A percentile compares a stretch with the other conserved stretches of the same genome.
Evolutionary conservation across 2,797 vertebrate genomes (phyloP).

Genomic region (Phaenicophaeus curvirostris): DNA sequence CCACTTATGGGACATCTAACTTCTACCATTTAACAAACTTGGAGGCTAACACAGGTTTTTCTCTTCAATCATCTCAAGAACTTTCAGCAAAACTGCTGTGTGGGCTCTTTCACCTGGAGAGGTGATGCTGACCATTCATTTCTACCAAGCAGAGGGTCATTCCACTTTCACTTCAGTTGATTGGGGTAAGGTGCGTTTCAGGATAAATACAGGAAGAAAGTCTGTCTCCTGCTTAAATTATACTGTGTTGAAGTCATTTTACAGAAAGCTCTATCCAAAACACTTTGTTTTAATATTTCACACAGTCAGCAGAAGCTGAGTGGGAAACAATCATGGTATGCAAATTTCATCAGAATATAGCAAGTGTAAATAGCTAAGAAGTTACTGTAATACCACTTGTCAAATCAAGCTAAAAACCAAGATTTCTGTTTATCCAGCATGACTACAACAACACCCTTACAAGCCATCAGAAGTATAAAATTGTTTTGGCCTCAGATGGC

Average conservation of each 20-base stretch:
- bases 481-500: neutral
- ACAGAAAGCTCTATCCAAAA: neutral
- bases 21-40: neutral
- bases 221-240: neutral
- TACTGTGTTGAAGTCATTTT: neutral
- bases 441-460: neutral
- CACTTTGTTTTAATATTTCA: neutral
- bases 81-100: neutral
- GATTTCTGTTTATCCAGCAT: neutral
- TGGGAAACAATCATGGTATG: neutral
- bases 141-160: neutral
- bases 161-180: neutral
- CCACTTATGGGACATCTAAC: neutral
- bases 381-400: neutral
- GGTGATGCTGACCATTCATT: neutral
- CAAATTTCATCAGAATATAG: neutral
- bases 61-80: neutral
- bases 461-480: neutral
- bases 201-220: neutral
- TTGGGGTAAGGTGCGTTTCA: neutral
- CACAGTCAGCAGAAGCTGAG: neutral
- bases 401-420: neutral
- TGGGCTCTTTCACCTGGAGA: neutral
- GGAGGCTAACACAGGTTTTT: neutral
- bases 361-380: neutral